These are phyloP conservation scores for Stenodera caucasica DNA, from an alignment of 2,888 invertebrate species.

Conservation along the genomic window DNA sequence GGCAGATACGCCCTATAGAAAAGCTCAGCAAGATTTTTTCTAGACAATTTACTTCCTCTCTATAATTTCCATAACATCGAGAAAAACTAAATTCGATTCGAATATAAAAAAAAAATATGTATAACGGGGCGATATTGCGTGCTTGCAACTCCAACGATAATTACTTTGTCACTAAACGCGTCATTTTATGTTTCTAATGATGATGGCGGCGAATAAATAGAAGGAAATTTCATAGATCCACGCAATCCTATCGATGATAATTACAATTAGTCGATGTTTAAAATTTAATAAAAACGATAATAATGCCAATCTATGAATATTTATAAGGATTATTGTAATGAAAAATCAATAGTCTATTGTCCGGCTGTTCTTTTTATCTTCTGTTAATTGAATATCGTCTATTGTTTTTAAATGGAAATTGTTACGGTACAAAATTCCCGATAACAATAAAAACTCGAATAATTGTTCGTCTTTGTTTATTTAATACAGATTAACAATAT, in stretches of 20 bases:
- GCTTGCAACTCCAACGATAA: background rate
- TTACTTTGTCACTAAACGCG: slow-evolving; percentile 6
- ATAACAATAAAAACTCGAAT: background rate
- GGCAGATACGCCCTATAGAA: background rate
- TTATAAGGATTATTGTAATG: background rate
- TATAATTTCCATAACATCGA: background rate
- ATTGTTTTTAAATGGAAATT: background rate
- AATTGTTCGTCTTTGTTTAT: background rate
- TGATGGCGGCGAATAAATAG: background rate
- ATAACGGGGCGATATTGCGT: no score
- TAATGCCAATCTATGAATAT: background rate
- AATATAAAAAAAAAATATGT: no score
- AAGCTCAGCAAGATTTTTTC: background rate
- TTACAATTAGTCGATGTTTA: slow-evolving; percentile 1
- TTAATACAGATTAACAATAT: background rate
- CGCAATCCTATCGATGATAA: background rate
- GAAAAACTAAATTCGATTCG: background rate
- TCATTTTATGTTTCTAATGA: background rate
- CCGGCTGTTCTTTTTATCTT: background rate
- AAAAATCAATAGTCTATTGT: background rate
- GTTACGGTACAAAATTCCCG: background rate
- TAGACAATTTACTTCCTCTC: slow-evolving; percentile 26
- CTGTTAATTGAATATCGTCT: background rate
- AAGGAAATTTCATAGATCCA: background rate
- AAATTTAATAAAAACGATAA: no score